These are phyloP conservation scores for Mercenaria mercenaria DNA, from an alignment of 1,140 invertebrate species.

Conservation along the genomic window DNA sequence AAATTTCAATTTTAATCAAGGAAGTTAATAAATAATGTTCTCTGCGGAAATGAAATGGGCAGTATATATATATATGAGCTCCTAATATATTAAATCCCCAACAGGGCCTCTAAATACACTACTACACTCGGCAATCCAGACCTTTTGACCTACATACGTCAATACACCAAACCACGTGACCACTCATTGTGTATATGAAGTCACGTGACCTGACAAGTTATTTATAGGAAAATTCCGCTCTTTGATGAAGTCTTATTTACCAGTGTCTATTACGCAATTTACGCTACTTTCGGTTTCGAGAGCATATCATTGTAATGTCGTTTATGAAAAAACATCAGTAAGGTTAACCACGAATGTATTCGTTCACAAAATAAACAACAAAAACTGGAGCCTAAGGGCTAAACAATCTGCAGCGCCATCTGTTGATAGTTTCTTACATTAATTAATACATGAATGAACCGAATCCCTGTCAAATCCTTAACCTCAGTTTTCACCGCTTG, in stretches of 20 bases:
- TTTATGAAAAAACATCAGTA: no score
- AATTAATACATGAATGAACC: slow-evolving; percentile 64
- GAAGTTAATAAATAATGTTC: no score
- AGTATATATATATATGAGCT: no score
- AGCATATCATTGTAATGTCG: no score
- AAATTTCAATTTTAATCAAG: no score
- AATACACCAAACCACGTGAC: slow-evolving; percentile 61
- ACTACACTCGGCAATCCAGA: slow-evolving; percentile 20
- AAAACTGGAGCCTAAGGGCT: slow-evolving; percentile 64
- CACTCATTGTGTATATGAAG: not conserved
- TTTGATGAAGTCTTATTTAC: not conserved
- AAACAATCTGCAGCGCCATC: slow-evolving; percentile 61
- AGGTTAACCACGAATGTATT: no score
- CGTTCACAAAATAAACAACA: no score
- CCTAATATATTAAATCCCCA: no score
- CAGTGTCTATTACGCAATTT: slow-evolving; percentile 30
- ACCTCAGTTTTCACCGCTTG: not conserved
- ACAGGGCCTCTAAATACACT: not conserved
- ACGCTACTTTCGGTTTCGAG: slow-evolving; percentile 43
- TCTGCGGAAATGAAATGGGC: no score
- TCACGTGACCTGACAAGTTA: slow-evolving; percentile 57
- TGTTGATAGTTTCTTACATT: slow-evolving; percentile 40
- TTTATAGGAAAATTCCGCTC: slow-evolving; percentile 34
- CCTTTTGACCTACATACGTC: slow-evolving; percentile 65
- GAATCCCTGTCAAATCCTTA: slow-evolving; percentile 61